phyloP scores from a whole-genome alignment of 2,888 invertebrate genomes.

The Netelia melanura region DNA sequence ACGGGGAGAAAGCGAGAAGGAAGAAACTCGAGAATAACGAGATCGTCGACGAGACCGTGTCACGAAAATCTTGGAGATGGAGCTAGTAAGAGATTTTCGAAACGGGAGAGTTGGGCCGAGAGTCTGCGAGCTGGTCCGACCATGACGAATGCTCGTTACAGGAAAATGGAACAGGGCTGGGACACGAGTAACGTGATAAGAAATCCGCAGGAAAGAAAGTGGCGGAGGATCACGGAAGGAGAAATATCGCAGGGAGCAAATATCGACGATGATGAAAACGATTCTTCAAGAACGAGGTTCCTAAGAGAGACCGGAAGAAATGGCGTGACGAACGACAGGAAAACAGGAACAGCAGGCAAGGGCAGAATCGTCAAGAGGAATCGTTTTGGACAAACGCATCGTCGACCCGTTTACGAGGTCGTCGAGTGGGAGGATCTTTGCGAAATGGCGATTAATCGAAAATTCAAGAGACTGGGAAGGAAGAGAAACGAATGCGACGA shows the following conservation, averaged over 20 bases:
- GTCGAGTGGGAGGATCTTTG: conserved; percentile 87
- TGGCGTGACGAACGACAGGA: conserved; percentile 79
- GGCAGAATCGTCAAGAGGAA: conserved; percentile 84
- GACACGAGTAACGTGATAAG: conserved; percentile 80
- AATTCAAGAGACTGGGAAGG: conserved; percentile 80
- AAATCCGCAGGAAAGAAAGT: conserved; percentile 79
- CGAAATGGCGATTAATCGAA: conserved; percentile 87
- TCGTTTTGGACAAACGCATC: conserved; percentile 63
- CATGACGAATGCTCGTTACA: conserved; percentile 74
- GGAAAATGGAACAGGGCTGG: conserved; percentile 81
- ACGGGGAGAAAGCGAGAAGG: conserved; percentile 8
- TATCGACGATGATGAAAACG: conserved; percentile 74
- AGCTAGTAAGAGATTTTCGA: conserved; percentile 57
- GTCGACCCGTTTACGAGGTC: conserved; percentile 74
- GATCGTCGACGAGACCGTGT: conserved; percentile 40
- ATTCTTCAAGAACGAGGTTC: conserved; percentile 78
- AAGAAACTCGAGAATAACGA: conserved; percentile 11
- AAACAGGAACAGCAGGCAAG: conserved; percentile 73
- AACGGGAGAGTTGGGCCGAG: conserved; percentile 80
- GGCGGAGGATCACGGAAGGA: conserved; percentile 79
- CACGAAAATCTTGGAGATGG: conserved; percentile 33
- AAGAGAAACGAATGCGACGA: conserved; percentile 55
- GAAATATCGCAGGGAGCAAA: conserved; percentile 78
- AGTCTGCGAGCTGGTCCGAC: conserved; percentile 76
- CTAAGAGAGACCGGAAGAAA: conserved; percentile 85